Evolutionary conservation across 2,888 invertebrate species (phyloP).

Genomic region (Eristalis pertinax): DNA sequence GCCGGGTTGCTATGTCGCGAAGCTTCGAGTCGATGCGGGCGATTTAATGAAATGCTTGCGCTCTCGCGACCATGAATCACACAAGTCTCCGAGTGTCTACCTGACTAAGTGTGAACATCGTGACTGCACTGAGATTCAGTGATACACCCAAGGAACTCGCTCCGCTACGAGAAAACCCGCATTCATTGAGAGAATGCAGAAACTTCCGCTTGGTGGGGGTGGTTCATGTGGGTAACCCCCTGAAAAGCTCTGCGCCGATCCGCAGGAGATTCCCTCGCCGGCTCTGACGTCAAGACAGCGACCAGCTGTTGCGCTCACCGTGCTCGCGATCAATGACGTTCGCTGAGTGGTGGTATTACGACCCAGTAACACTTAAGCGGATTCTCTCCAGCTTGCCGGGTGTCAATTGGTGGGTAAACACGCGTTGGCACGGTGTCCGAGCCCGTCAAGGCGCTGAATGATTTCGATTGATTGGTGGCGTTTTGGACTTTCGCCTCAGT

Average conservation of each 20-base stretch:
- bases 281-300: conserved; percentile 19
- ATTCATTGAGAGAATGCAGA: neutral
- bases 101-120: conserved; percentile 31
- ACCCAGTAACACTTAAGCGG: neutral
- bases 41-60: neutral
- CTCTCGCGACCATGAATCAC: conserved; percentile 20
- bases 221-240: neutral
- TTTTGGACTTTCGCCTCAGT: conserved; percentile 23
- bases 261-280: conserved; percentile 37
- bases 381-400: conserved; percentile 5
- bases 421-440: neutral
- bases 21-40: neutral
- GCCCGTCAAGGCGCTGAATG: neutral
- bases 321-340: neutral
- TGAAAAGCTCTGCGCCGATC: neutral
- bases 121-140: neutral
- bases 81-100: conserved; percentile 1
- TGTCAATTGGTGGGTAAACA: conserved; percentile 35
- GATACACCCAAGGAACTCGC: neutral
- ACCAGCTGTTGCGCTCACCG: conserved; percentile 8
- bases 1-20: conserved; percentile 9
- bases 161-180: neutral
- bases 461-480: conserved; percentile 2
- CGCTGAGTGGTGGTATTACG: neutral
- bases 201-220: conserved; percentile 19